phyloP scores from a whole-genome alignment of 2,797 vertebrate species.

The Chrysocyon brachyurus region DNA sequence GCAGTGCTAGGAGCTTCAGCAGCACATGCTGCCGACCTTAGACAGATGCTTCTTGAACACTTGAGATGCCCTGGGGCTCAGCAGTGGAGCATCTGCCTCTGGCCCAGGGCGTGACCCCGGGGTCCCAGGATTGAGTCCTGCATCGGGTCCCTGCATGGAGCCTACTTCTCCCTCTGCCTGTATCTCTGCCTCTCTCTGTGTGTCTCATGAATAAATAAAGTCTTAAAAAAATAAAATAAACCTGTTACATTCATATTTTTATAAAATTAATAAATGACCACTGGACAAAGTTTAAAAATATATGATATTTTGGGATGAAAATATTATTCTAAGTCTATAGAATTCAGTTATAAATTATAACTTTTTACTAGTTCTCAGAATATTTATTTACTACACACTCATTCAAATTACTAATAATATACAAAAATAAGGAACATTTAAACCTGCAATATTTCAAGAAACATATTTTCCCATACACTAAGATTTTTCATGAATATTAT shows the following conservation, averaged over 20 bases:
- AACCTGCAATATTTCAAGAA: not conserved
- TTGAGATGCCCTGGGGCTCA: too few species aligned
- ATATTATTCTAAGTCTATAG: not conserved
- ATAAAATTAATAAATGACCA: slow-evolving; percentile 29
- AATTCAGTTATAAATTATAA: slow-evolving; percentile 7
- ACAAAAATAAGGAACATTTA: slow-evolving; percentile 24
- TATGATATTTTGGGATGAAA: not conserved
- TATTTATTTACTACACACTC: not conserved
- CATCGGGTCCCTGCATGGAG: too few species aligned
- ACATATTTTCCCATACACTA: slow-evolving; percentile 1
- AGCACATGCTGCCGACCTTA: not conserved
- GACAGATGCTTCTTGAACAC: not conserved
- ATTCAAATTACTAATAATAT: slow-evolving; percentile 28
- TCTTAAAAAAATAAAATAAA: not conserved
- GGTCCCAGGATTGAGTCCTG: too few species aligned
- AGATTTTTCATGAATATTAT: slow-evolving; percentile 35
- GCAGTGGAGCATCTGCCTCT: too few species aligned
- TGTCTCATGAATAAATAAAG: too few species aligned
- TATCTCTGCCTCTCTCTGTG: too few species aligned
- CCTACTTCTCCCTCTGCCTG: too few species aligned
- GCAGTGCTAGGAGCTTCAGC: not conserved
- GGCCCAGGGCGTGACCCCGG: too few species aligned
- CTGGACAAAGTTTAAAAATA: slow-evolving; percentile 29
- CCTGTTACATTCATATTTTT: not conserved
- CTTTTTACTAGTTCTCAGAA: not conserved